A percentile compares a stretch with the other conserved stretches of the same genome.
phyloP scores from a whole-genome alignment of 2,113 vertebrate species.

The Neolamprologus sp. region DNA sequence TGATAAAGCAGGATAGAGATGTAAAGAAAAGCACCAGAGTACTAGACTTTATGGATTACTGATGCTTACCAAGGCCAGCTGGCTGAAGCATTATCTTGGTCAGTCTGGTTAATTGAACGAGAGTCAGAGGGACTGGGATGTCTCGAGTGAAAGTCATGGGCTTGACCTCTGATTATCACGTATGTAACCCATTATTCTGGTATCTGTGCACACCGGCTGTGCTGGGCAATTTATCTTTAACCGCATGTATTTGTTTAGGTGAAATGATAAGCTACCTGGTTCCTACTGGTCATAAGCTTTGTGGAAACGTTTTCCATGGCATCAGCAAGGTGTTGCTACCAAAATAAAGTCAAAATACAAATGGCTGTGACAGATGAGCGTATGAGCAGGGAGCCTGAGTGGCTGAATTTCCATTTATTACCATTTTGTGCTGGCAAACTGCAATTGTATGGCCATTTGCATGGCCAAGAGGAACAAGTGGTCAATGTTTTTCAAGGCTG shows the following conservation, averaged over 20 bases:
- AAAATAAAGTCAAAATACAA: not conserved
- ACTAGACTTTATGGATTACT: constrained; percentile 55
- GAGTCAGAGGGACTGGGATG: constrained; percentile 50
- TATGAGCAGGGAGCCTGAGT: not conserved
- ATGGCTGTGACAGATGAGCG: not conserved
- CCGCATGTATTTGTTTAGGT: constrained; percentile 26
- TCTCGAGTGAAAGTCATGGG: constrained; percentile 62
- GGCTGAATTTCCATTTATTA: constrained; percentile 54
- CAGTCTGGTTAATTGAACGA: constrained; percentile 59
- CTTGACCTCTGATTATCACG: constrained; percentile 60
- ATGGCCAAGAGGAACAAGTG: constrained; percentile 50
- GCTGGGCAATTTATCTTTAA: constrained; percentile 20
- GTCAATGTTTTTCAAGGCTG: constrained; percentile 42
- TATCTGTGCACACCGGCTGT: constrained; percentile 10
- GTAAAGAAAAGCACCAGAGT: constrained; percentile 22
- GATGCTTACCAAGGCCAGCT: constrained; percentile 56
- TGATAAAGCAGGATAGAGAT: constrained; percentile 15
- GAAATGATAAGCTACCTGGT: constrained; percentile 36
- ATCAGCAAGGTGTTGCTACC: not conserved
- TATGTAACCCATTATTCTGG: constrained; percentile 52
- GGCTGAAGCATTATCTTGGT: constrained; percentile 58
- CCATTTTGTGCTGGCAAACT: constrained; percentile 22
- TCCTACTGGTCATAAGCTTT: not conserved
- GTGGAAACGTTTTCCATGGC: not conserved
- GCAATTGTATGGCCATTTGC: constrained; percentile 37